Base-by-base conservation (phyloP, 2,888 invertebrate species). In the Onchidella celtica region DNA sequence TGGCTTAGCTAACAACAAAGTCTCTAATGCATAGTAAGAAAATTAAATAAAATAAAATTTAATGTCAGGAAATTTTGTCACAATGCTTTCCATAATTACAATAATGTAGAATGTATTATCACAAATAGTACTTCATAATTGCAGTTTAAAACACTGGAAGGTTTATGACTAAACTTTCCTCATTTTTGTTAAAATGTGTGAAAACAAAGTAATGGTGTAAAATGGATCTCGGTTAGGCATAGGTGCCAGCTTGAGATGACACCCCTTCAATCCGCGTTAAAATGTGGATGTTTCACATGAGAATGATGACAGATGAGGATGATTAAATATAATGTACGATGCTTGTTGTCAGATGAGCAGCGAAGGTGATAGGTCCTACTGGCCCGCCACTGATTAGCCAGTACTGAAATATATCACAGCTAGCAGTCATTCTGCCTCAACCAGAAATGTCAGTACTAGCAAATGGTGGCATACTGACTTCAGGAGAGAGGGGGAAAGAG, bases 91-190 rank as follows among this genome's bases (percentile, higher is more conserved):
- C 70, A 65, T 74, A 17, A 80, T 76, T 69, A 82, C 74, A 79
- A 73, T 70, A 80, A 84, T 84, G 82, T 70, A 73, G 57, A 75
- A 69, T 83, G 83, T 80, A 78, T 78, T 81, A 83, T 83, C 83
- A 81, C 81, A 82, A 83, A 82, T 65, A 40, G 57, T 77, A 79
- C 68, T 72, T 82, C 38, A 83, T 75, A 79, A 82, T 61, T 79
- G 79, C 70, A 79, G 69, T 63, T 77, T 76, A 77, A 73, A 80
- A 83, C 83, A 83, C 24, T 65, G 77, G 76, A 81, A 81, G 76
- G 57, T 76, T 81, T 70, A n/a, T 38, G 38, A 47, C 70, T 40
- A 74, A 76, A 72, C 63, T 76, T 65, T 68, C 70, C 68, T 65
- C 29, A 61, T 38, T 74, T 74, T 34, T n/a, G 63, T 47, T 66